phyloP scores from a whole-genome alignment of 2,113 vertebrate genomes.

The Bothrops jararaca region DNA sequence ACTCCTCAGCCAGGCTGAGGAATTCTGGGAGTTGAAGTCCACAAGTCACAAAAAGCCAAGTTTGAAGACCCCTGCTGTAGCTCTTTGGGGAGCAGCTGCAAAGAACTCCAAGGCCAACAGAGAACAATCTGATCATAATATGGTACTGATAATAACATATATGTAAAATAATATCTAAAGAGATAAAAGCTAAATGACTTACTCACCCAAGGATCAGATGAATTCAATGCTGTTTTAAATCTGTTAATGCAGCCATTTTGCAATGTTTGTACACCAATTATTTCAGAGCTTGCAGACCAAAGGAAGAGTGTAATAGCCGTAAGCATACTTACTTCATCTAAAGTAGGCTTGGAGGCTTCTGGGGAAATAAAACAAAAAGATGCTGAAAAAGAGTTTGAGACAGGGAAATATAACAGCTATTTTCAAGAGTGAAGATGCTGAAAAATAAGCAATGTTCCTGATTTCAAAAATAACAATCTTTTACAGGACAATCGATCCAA shows the following conservation, averaged over 20 bases:
- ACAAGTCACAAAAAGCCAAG: too few relatives aligned
- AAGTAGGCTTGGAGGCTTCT: conserved; percentile 80
- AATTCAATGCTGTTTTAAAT: conserved; percentile 88
- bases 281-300: conserved; percentile 86
- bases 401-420: conserved; percentile 5
- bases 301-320: conserved; percentile 93
- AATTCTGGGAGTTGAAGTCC: too few relatives aligned
- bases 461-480: conserved; percentile 3
- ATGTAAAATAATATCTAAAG: neutral
- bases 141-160: neutral
- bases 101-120: neutral
- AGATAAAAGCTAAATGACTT: neutral
- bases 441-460: neutral
- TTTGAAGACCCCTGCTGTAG: neutral
- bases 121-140: neutral
- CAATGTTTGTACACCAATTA: conserved; percentile 89
- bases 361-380: conserved; percentile 49
- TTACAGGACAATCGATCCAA: conserved; percentile 9
- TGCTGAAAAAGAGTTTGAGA: neutral
- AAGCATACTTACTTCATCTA: conserved; percentile 92
- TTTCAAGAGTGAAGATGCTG: neutral
- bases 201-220: conserved; percentile 89
- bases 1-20: too few relatives aligned
- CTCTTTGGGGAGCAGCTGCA: neutral
- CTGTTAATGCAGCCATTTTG: conserved; percentile 91